Percentiles rank a stretch among this genome's conserved stretches.
Evolutionary conservation across 2,797 vertebrate genomes (phyloP).

Genomic region (Tinamus major): DNA sequence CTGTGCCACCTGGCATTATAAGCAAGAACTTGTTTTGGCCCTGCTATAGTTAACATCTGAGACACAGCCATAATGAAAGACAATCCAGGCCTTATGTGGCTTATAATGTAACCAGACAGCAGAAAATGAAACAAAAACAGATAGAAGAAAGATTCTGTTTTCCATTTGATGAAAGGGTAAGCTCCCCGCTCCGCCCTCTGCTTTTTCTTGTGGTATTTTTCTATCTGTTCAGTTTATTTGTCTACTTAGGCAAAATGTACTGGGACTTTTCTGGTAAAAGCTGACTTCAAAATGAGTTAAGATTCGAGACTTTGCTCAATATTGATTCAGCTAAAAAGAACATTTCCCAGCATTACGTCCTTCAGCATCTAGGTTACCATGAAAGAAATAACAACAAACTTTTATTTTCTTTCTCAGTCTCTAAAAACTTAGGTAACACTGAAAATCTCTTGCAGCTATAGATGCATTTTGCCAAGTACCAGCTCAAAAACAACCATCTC

Average conservation of each 20-base stretch:
- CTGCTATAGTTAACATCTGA: background rate
- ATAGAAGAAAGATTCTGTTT: background rate
- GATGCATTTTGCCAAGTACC: background rate
- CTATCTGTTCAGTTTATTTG: background rate
- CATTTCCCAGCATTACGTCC: background rate
- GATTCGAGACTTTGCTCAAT: background rate
- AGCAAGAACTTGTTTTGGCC: background rate
- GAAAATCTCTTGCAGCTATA: accelerated
- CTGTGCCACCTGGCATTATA: background rate
- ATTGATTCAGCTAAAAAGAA: background rate
- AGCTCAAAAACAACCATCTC: accelerated
- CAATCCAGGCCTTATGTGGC: background rate
- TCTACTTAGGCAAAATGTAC: background rate
- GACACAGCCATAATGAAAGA: background rate
- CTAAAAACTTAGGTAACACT: background rate
- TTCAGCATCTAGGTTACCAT: background rate
- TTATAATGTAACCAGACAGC: background rate
- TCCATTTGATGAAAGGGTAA: background rate
- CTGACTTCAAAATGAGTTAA: background rate
- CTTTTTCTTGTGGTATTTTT: background rate
- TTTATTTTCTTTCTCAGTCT: background rate
- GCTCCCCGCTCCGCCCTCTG: accelerated
- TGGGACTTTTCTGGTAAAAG: background rate
- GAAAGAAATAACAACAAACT: background rate
- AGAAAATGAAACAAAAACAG: background rate